Percentiles rank a stretch among this genome's conserved stretches.
phyloP scores from a whole-genome alignment of 2,888 invertebrate genomes.

The Hydrotaea diabolus region DNA sequence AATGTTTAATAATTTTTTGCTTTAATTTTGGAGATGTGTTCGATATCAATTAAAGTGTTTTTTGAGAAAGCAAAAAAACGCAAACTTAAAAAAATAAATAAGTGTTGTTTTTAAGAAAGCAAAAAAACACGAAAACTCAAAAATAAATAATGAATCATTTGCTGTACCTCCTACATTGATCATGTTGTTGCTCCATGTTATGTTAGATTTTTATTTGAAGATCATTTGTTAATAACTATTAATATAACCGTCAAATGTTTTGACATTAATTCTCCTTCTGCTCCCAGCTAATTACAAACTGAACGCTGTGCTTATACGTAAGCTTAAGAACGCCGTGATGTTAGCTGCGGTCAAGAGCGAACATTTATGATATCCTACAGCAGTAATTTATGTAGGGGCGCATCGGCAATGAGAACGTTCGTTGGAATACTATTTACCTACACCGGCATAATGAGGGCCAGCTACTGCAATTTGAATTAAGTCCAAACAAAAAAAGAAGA shows the following conservation, averaged over 20 bases:
- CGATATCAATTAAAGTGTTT: background rate
- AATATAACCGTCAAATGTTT: constrained; percentile 5
- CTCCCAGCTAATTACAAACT: background rate
- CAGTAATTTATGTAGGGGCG: background rate
- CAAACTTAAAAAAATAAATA: no score
- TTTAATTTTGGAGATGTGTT: background rate
- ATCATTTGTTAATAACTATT: constrained; percentile 9
- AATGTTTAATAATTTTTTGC: background rate
- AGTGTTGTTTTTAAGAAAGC: no score
- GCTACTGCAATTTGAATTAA: background rate
- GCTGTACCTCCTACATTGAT: background rate
- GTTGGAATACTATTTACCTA: background rate
- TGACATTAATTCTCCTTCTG: constrained; percentile 23
- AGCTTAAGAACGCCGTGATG: no score
- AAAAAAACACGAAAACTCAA: no score
- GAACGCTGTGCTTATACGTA: background rate
- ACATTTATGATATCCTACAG: background rate
- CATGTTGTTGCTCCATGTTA: background rate
- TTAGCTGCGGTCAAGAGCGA: background rate
- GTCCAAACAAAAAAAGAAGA: background rate
- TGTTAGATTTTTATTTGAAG: background rate
- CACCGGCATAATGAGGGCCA: background rate
- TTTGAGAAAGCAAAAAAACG: no score
- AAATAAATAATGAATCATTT: constrained; percentile 3
- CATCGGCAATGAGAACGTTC: no score